phyloP scores from a whole-genome alignment of 1,140 invertebrate genomes.

The Bacillus rossius region DNA sequence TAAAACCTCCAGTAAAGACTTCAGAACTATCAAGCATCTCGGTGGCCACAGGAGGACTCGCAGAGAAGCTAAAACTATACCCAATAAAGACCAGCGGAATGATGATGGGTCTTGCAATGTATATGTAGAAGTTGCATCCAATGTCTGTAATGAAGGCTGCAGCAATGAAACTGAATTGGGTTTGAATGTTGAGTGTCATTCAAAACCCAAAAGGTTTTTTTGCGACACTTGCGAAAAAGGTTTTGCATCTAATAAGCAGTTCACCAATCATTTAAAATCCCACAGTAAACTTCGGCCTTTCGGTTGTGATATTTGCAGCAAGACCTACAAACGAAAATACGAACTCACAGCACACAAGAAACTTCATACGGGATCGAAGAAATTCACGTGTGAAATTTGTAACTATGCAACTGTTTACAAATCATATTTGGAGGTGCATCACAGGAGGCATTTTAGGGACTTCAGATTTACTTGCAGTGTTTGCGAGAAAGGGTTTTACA shows the following conservation, averaged over 20 bases:
- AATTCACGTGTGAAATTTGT: slow-evolving; percentile 41
- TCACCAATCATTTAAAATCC: slow-evolving; percentile 43
- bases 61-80: too few species aligned
- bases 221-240: slow-evolving; percentile 29
- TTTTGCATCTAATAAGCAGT: slow-evolving; percentile 43
- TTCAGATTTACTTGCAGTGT: slow-evolving; percentile 38
- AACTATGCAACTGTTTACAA: slow-evolving; percentile 39
- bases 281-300: slow-evolving; percentile 45
- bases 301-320: slow-evolving; percentile 43
- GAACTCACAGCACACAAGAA: slow-evolving; percentile 42
- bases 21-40: too few species aligned
- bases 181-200: neutral
- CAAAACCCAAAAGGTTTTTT: slow-evolving; percentile 21
- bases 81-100: too few species aligned
- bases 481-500: slow-evolving; percentile 44
- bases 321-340: slow-evolving; percentile 42
- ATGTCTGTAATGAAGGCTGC: neutral
- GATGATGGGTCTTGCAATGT: too few species aligned
- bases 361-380: slow-evolving; percentile 36
- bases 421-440: slow-evolving; percentile 38
- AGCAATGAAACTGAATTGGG: neutral
- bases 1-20: too few species aligned
- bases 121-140: neutral
- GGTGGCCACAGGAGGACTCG: too few species aligned
- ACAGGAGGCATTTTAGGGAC: slow-evolving; percentile 38